Percentiles rank a stretch among this genome's conserved stretches.
These are phyloP conservation scores for Parazoanthus darwini DNA, from an alignment of 92 coral and sea anemone genomes.

Conservation along the genomic window DNA sequence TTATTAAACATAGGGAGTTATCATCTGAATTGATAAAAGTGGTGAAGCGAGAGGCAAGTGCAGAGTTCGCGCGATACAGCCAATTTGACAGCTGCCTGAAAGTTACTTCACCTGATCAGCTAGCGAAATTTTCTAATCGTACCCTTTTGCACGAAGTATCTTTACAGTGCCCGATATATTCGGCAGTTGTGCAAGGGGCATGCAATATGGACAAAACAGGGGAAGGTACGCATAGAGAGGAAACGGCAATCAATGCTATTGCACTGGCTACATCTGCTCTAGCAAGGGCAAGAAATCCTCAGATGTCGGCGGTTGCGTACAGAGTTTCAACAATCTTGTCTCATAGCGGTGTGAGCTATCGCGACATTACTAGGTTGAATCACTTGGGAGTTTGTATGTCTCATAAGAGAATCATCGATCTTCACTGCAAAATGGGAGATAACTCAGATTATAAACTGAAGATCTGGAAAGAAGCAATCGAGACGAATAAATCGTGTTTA, in stretches of 20 bases:
- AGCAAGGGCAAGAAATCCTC: slow-evolving; percentile 52
- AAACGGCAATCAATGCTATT: slow-evolving; percentile 24
- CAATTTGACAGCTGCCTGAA: slow-evolving; percentile 48
- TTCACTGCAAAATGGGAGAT: slow-evolving; percentile 52
- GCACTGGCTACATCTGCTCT: slow-evolving; percentile 51
- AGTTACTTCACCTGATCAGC: slow-evolving; percentile 42
- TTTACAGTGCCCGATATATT: slow-evolving; percentile 42
- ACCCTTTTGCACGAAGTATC: slow-evolving; percentile 42
- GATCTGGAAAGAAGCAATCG: background rate
- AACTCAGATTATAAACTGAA: slow-evolving; percentile 40
- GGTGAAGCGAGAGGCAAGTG: slow-evolving; percentile 23
- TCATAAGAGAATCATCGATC: slow-evolving; percentile 24
- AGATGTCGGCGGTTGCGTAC: slow-evolving; percentile 44
- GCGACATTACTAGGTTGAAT: slow-evolving; percentile 43
- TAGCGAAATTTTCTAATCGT: slow-evolving; percentile 48
- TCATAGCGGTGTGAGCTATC: slow-evolving; percentile 44
- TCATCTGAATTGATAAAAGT: slow-evolving; percentile 24
- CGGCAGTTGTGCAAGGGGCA: slow-evolving; percentile 38
- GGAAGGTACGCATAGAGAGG: background rate
- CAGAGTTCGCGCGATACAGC: slow-evolving; percentile 37
- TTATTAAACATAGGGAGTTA: slow-evolving; percentile 39
- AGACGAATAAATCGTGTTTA: too few relatives aligned
- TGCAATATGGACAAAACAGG: slow-evolving; percentile 16
- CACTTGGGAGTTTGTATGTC: slow-evolving; percentile 65
- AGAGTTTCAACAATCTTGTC: slow-evolving; percentile 28